phyloP scores from a whole-genome alignment of 2,888 invertebrate species.

The Pilophorus perplexus region DNA sequence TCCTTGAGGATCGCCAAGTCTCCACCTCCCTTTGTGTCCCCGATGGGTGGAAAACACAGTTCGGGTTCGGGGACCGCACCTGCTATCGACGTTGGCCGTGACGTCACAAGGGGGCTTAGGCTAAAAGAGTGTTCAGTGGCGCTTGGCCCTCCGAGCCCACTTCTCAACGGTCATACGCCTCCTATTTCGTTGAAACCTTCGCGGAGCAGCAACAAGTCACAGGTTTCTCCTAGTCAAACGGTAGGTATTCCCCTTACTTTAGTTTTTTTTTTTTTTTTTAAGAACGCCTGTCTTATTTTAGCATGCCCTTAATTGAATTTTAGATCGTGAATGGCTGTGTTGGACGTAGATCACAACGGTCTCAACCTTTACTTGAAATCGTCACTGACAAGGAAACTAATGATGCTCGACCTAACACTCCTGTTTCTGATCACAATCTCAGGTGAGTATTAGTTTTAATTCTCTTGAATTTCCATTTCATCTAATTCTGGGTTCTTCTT shows the following conservation, averaged over 20 bases:
- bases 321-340: slow-evolving; percentile 25
- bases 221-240: neutral
- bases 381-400: slow-evolving; percentile 1
- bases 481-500: too few species aligned
- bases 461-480: too few species aligned
- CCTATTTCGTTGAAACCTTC: slow-evolving; percentile 2
- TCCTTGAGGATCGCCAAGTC: slow-evolving; percentile 45
- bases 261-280: neutral
- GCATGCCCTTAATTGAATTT: neutral
- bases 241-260: neutral
- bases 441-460: slow-evolving; percentile 21
- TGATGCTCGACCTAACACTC: neutral
- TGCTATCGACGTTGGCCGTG: neutral
- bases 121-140: slow-evolving; percentile 23
- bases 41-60: slow-evolving; percentile 39
- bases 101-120: neutral
- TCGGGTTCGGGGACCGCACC: neutral
- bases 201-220: neutral
- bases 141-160: slow-evolving; percentile 23
- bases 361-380: slow-evolving; percentile 5
- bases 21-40: slow-evolving; percentile 36
- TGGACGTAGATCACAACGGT: neutral
- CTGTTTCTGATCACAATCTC: slow-evolving; percentile 7
- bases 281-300: neutral
- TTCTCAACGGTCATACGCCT: slow-evolving; percentile 40